Conservation (phyloP, 2,113 vertebrate species). For the Vireo altiloquus region DNA sequence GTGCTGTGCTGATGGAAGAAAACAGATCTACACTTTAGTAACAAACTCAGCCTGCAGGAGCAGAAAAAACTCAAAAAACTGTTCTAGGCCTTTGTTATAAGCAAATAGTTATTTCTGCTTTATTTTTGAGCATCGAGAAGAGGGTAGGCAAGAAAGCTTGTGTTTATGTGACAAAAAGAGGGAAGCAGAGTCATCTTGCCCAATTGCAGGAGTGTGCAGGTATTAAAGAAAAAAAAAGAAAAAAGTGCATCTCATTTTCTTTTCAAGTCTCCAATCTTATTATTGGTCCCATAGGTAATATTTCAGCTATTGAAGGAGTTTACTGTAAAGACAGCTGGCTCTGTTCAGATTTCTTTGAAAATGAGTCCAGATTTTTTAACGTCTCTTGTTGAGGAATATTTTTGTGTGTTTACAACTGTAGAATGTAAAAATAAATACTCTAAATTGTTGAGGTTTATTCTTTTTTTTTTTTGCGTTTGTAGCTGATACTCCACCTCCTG, state of each 20-base stretch:
- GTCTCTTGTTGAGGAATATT: neutral
- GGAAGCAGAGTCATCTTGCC: neutral
- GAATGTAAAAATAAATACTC: neutral
- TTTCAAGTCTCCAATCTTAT: neutral
- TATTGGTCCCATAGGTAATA: neutral
- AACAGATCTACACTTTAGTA: neutral
- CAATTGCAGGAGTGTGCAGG: neutral
- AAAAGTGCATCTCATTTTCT: neutral
- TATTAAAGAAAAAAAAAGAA: neutral
- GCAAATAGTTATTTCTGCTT: neutral
- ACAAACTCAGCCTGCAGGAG: neutral
- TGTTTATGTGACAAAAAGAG: neutral
- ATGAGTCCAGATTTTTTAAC: neutral
- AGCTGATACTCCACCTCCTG: constrained; percentile 98
- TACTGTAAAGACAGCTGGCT: neutral
- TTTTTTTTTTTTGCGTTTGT: neutral
- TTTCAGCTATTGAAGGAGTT: neutral
- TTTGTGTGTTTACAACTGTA: neutral
- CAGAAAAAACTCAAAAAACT: neutral
- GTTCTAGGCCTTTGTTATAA: neutral
- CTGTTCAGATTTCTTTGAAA: constrained; percentile 1
- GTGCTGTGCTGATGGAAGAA: neutral
- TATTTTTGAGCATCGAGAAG: neutral
- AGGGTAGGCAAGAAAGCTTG: neutral
- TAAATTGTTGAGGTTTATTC: neutral